Conservation (phyloP, 2,888 invertebrate species). For the Zaprionus lineosus region DNA sequence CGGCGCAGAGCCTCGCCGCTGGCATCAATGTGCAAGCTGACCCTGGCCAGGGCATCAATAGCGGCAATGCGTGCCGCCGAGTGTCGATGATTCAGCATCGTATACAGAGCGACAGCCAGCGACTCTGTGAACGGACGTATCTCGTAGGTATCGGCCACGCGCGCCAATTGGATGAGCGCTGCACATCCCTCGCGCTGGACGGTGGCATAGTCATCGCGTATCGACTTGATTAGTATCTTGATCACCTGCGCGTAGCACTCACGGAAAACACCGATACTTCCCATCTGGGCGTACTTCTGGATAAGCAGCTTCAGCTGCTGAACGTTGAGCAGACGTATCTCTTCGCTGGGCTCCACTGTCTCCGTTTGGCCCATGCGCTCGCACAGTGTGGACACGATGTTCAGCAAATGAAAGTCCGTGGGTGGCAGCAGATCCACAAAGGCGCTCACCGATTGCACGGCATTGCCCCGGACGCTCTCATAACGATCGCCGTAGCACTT, state of each 20-base stretch:
- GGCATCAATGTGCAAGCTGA: constrained; percentile 85
- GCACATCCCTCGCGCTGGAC: constrained; percentile 91
- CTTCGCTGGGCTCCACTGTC: constrained; percentile 88
- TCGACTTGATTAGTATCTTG: constrained; percentile 88
- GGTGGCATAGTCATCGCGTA: constrained; percentile 90
- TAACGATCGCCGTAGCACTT: constrained; percentile 81
- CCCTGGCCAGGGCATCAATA: constrained; percentile 88
- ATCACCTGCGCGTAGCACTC: constrained; percentile 85
- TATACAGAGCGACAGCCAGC: constrained; percentile 88
- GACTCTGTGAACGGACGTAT: constrained; percentile 90
- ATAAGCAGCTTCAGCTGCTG: constrained; percentile 87
- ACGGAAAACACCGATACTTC: constrained; percentile 79
- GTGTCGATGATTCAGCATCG: constrained; percentile 91
- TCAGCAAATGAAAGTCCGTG: constrained; percentile 89
- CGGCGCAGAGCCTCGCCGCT: constrained; percentile 88
- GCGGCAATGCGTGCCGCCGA: constrained; percentile 90
- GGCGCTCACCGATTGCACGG: constrained; percentile 68
- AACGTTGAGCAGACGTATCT: constrained; percentile 89
- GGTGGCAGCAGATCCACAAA: constrained; percentile 84
- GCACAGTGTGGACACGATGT: constrained; percentile 89
- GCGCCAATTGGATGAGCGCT: constrained; percentile 86
- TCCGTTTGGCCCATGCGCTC: constrained; percentile 91
- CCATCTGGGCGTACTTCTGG: constrained; percentile 85
- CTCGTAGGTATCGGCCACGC: constrained; percentile 84
- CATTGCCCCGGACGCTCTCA: constrained; percentile 79